These are phyloP conservation scores for Peribatodes rhomboidaria DNA, from an alignment of 2,888 invertebrate genomes.

Conservation along the genomic window DNA sequence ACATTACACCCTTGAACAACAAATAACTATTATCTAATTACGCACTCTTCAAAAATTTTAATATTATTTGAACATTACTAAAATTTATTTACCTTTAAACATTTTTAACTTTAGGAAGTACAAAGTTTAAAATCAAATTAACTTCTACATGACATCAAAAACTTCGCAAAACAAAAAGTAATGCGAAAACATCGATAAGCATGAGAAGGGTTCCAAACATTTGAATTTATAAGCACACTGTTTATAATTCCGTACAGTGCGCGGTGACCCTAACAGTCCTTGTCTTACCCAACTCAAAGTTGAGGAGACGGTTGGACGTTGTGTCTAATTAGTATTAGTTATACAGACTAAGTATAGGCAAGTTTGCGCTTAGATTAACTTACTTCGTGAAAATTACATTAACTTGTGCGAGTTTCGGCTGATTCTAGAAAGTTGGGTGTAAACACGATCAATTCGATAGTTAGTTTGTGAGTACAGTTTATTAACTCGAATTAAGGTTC, in stretches of 20 bases:
- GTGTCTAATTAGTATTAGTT: constrained; percentile 64
- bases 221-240: constrained; percentile 49
- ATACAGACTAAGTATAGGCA: constrained; percentile 55
- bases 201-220: constrained; percentile 48
- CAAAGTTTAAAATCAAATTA: not conserved
- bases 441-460: not conserved
- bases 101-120: too few species aligned
- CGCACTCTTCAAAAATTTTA: too few species aligned
- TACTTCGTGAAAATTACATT: constrained; percentile 16
- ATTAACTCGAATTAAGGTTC: not conserved
- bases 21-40: too few species aligned
- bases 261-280: constrained; percentile 60
- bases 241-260: constrained; percentile 52
- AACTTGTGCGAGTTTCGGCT: constrained; percentile 10
- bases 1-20: too few species aligned
- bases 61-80: too few species aligned
- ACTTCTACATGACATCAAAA: constrained; percentile 4
- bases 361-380: constrained; percentile 37
- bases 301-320: constrained; percentile 60
- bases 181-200: constrained; percentile 43
- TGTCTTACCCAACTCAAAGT: constrained; percentile 70
- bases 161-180: constrained; percentile 23
- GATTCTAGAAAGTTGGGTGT: constrained; percentile 12
- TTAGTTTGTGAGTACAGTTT: not conserved
- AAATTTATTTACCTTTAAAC: too few species aligned